Percentiles rank a stretch among this genome's conserved stretches.
These are phyloP conservation scores for Alauda arvensis DNA, from an alignment of 2,797 vertebrate genomes.

Conservation along the genomic window DNA sequence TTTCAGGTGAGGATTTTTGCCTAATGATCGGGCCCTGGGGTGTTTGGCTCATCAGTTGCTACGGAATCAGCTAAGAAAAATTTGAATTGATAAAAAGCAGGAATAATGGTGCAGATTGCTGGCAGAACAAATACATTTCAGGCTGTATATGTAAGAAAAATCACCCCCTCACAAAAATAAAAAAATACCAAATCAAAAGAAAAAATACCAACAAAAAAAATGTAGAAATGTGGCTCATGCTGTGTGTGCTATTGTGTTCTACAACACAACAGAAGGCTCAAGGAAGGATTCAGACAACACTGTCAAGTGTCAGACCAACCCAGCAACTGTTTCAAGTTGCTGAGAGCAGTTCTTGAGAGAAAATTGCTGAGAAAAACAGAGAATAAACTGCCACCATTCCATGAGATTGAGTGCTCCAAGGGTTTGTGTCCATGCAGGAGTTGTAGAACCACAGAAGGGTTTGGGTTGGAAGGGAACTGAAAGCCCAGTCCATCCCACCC, in stretches of 20 bases:
- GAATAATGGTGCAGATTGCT: background rate
- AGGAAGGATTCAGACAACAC: background rate
- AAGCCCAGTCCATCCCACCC: rapidly evolving
- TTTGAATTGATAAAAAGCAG: constrained; percentile 24
- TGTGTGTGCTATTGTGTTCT: background rate
- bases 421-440: background rate
- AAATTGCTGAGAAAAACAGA: background rate
- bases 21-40: constrained; percentile 8
- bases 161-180: rapidly evolving
- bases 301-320: background rate
- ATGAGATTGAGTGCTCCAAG: background rate
- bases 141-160: background rate
- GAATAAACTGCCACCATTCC: background rate
- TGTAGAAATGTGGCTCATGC: background rate
- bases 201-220: background rate
- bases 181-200: too few species aligned
- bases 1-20: constrained; percentile 24
- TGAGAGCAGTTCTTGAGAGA: background rate
- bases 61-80: background rate
- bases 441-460: background rate
- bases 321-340: background rate
- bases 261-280: background rate
- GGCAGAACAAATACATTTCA: background rate
- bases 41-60: constrained; percentile 15
- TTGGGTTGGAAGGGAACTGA: background rate